Conservation (phyloP, 2,113 vertebrate species). For the Puntigrus tetrazona region DNA sequence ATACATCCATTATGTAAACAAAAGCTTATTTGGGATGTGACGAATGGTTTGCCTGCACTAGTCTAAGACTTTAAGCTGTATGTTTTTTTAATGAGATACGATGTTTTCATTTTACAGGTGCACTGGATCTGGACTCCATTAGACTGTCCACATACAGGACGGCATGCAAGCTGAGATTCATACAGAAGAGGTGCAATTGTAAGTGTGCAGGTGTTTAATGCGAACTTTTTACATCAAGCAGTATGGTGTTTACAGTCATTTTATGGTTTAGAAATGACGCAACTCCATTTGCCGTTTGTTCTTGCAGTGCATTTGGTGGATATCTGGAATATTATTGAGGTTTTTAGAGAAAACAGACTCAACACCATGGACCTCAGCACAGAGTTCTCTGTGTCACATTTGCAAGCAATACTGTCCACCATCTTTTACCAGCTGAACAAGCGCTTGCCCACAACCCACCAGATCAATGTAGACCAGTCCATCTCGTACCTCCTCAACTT, state of each 20-base stretch:
- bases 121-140: constrained; percentile 97
- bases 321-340: constrained; percentile 98
- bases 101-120: constrained; percentile 77
- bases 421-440: constrained; percentile 99
- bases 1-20: too few species aligned
- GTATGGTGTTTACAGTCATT: not conserved
- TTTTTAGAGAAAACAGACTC: constrained; percentile 90
- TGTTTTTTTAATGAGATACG: not conserved
- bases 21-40: too few species aligned
- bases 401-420: constrained; percentile 92
- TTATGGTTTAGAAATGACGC: not conserved
- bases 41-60: too few species aligned
- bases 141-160: constrained; percentile 97
- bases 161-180: constrained; percentile 96
- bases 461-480: constrained; percentile 94
- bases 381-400: constrained; percentile 87
- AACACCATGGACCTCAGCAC: constrained; percentile 88
- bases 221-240: not conserved
- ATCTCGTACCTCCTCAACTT: constrained; percentile 94
- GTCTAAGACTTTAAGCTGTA: not conserved
- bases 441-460: constrained; percentile 95
- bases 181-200: constrained; percentile 99
- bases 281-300: not conserved
- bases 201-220: constrained; percentile 70
- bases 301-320: constrained; percentile 92